Evolutionary conservation across 2,113 vertebrate species (phyloP).

Genomic region (Panthera uncia): DNA sequence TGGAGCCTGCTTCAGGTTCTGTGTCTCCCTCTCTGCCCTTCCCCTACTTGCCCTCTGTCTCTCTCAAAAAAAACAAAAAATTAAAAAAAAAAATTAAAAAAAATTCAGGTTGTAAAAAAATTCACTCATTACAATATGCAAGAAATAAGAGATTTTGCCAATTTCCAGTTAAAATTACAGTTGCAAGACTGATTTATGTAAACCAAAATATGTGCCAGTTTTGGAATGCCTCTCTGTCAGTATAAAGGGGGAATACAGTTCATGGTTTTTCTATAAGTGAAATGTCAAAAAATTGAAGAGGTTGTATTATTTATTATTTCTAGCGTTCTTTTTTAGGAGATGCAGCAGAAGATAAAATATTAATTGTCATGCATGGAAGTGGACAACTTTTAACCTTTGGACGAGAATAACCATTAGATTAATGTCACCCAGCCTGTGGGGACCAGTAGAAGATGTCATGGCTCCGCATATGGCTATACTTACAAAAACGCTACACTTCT

Average conservation of each 20-base stretch:
- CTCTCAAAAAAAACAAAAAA: no score
- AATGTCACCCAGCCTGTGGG: background rate
- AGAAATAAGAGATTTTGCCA: background rate
- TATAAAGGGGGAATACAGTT: background rate
- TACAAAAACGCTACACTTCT: background rate
- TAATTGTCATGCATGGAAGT: background rate
- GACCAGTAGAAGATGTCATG: background rate
- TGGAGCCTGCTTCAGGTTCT: no score
- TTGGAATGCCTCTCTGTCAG: background rate
- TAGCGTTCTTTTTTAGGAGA: background rate
- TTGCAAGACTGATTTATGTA: slow-evolving; percentile 17
- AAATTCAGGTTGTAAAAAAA: background rate
- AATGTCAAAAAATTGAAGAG: background rate
- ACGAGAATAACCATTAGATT: background rate
- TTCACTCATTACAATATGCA: background rate
- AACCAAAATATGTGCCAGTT: background rate
- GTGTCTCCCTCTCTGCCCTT: no score
- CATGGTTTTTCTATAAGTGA: background rate
- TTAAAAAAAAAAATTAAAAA: no score
- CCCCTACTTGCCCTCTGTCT: no score
- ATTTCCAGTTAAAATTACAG: slow-evolving; percentile 6
- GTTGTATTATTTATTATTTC: background rate
- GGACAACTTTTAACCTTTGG: background rate
- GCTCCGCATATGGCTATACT: background rate
- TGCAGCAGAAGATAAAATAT: background rate